A percentile compares a stretch with the other conserved stretches of the same genome.
These are phyloP conservation scores for Coranthus polyacanthus DNA, from an alignment of 2,797 vertebrate genomes.

Conservation along the genomic window DNA sequence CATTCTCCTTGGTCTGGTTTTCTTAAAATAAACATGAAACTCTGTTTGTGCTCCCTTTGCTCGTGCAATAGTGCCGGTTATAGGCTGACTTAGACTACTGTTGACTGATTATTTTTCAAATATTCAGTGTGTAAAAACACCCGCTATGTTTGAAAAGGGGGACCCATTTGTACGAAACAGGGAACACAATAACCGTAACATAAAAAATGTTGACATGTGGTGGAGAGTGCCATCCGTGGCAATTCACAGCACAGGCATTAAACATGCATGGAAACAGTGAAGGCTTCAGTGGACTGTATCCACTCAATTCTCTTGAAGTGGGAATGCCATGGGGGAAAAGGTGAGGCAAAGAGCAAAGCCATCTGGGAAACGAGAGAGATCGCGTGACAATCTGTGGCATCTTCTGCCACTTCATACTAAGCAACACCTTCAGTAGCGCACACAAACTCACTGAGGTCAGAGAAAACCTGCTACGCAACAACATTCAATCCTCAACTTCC, in stretches of 20 bases:
- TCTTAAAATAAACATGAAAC: constrained; percentile 75
- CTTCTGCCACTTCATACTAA: constrained; percentile 54
- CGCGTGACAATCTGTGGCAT: constrained; percentile 55
- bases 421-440: constrained; percentile 47
- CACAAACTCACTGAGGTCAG: constrained; percentile 24
- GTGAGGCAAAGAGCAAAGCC: constrained; percentile 41
- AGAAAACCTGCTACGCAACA: constrained; percentile 22
- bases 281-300: constrained; percentile 44
- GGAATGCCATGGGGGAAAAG: constrained; percentile 2
- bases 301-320: constrained; percentile 14
- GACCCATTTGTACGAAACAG: constrained; percentile 42
- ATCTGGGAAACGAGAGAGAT: constrained; percentile 50
- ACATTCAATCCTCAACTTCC: constrained; percentile 12
- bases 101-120: constrained; percentile 62
- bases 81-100: constrained; percentile 29
- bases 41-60: constrained; percentile 44
- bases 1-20: constrained; percentile 56
- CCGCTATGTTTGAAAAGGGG: constrained; percentile 22
- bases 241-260: constrained; percentile 58
- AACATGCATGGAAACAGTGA: constrained; percentile 60
- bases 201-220: constrained; percentile 52
- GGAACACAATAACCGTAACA: constrained; percentile 24
- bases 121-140: constrained; percentile 57
- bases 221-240: constrained; percentile 43
- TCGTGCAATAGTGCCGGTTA: constrained; percentile 36